A percentile compares a stretch with the other conserved stretches of the same genome.
Conservation (phyloP, 2,797 vertebrate genomes). For the Malurus leucopterus region DNA sequence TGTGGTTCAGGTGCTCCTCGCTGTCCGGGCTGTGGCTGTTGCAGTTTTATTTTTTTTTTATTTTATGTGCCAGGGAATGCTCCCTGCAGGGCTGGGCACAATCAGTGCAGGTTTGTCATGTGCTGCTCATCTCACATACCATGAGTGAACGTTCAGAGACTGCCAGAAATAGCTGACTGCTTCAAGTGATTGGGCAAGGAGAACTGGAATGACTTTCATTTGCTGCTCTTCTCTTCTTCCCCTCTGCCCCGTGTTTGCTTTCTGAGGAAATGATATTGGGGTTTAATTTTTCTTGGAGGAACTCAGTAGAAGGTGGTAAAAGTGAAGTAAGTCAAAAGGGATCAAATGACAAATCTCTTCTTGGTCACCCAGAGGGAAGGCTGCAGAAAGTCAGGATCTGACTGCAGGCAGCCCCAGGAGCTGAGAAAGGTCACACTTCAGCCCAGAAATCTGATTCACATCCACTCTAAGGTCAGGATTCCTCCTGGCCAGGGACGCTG, state of each 20-base stretch:
- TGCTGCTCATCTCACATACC: constrained; percentile 23
- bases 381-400: background rate
- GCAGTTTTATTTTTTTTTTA: background rate
- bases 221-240: background rate
- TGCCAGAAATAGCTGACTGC: constrained; percentile 38
- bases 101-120: background rate
- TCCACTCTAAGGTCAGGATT: background rate
- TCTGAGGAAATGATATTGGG: background rate
- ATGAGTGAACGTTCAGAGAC: background rate
- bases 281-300: background rate
- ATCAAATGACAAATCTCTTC: background rate
- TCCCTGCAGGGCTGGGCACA: background rate
- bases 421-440: background rate
- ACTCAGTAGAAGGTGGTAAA: background rate
- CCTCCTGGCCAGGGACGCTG: background rate
- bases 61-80: too few relatives aligned
- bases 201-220: background rate
- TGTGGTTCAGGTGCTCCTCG: background rate
- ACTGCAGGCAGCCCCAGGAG: background rate
- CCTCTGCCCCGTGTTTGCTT: background rate
- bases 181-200: constrained; percentile 5
- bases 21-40: background rate
- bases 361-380: accelerated
- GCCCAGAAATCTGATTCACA: background rate
- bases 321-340: background rate